Percentiles rank a stretch among this genome's conserved stretches.
phyloP scores from a whole-genome alignment of 2,888 invertebrate genomes.

The Dasysyrphus tricinctus region DNA sequence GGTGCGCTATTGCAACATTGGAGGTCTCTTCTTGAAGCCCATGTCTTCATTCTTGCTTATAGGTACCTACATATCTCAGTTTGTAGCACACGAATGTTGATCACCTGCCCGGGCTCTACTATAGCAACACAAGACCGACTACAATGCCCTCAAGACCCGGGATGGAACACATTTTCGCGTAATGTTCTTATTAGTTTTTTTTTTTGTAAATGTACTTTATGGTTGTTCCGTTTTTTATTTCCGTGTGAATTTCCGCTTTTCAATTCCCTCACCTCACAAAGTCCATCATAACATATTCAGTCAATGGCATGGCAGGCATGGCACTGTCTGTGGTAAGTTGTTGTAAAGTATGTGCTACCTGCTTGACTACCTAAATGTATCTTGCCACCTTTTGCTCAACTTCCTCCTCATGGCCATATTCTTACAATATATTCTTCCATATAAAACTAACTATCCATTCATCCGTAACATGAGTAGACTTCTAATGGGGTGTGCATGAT shows the following conservation, averaged over 20 bases:
- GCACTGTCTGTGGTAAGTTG: conserved; percentile 40
- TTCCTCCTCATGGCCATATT: conserved; percentile 69
- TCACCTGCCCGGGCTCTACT: not conserved
- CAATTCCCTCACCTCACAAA: conserved; percentile 30
- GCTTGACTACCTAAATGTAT: conserved; percentile 51
- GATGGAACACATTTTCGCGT: conserved; percentile 5
- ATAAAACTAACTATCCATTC: conserved; percentile 59
- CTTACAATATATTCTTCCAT: conserved; percentile 5
- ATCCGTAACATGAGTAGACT: conserved; percentile 75
- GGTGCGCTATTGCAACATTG: conserved; percentile 22
- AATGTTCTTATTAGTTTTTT: not conserved
- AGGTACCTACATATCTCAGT: not conserved
- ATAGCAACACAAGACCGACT: not conserved
- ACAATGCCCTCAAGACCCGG: conserved; percentile 25
- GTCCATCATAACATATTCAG: conserved; percentile 2
- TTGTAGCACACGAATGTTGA: not conserved
- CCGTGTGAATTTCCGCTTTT: conserved; percentile 76
- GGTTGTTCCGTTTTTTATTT: conserved; percentile 75
- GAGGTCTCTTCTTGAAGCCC: conserved; percentile 14
- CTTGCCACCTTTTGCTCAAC: conserved; percentile 62
- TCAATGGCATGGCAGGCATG: conserved; percentile 7
- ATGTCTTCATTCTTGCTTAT: not conserved
- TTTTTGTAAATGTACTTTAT: conserved; percentile 36
- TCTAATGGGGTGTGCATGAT: conserved; percentile 74
- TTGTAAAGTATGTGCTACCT: conserved; percentile 58